phyloP scores from a whole-genome alignment of 1,140 invertebrate species.

The Philotrypesis tridentata region DNA sequence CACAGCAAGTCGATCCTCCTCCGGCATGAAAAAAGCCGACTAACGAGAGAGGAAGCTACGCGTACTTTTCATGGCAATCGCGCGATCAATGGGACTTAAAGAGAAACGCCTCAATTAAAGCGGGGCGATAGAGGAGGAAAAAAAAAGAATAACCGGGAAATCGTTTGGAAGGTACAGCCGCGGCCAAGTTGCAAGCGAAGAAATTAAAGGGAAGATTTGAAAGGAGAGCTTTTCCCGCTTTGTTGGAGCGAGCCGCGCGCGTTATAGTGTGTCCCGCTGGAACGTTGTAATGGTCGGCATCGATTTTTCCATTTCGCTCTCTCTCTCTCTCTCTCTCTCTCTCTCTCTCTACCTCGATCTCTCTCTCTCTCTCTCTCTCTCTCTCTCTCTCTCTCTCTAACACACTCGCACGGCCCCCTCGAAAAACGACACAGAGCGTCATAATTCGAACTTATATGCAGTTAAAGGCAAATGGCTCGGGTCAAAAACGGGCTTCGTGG shows the following conservation, averaged over 20 bases:
- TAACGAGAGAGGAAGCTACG: background rate
- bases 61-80: background rate
- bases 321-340: no score
- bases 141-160: no score
- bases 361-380: no score
- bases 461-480: constrained; percentile 31
- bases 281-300: background rate
- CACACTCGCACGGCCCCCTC: background rate
- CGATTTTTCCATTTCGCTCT: constrained; percentile 35
- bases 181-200: no score
- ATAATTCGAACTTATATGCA: constrained; percentile 33
- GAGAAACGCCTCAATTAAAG: background rate
- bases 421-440: background rate
- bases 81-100: background rate
- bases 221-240: background rate
- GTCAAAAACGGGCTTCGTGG: constrained; percentile 4
- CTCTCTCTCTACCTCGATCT: no score
- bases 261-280: background rate
- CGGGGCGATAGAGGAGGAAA: background rate
- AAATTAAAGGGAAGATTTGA: constrained; percentile 14
- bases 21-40: background rate
- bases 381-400: no score
- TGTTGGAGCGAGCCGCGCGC: background rate
- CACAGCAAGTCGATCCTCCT: background rate
- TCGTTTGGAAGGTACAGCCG: constrained; percentile 14